Percentiles rank a stretch among this genome's conserved stretches.
phyloP scores from a whole-genome alignment of 2,113 vertebrate genomes.

The Thalassoma bifasciatum region DNA sequence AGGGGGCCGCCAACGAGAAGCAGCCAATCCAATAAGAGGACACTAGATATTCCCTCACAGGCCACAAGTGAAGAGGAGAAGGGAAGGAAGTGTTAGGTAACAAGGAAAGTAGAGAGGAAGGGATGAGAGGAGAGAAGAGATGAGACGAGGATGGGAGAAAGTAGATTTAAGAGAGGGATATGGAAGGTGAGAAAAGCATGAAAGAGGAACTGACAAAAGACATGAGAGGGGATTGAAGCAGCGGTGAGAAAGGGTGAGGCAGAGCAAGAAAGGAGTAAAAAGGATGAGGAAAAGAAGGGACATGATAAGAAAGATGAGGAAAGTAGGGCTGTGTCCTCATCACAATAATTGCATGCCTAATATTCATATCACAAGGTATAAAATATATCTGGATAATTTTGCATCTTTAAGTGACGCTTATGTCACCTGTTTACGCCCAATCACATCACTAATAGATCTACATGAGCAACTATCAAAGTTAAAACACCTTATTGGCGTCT shows the following conservation, averaged over 20 bases:
- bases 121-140: neutral
- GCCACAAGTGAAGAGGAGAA: constrained; percentile 33
- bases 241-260: neutral
- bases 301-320: no score
- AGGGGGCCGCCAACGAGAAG: constrained; percentile 72
- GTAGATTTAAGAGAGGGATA: neutral
- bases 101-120: neutral
- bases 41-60: constrained; percentile 74
- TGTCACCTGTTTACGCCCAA: no score
- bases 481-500: no score
- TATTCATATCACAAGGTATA: no score
- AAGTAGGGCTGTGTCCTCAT: no score
- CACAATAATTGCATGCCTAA: no score
- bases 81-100: neutral
- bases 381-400: no score
- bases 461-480: no score
- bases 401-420: no score
- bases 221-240: neutral
- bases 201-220: neutral
- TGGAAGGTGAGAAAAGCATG: neutral
- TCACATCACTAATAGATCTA: no score
- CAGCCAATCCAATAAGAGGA: constrained; percentile 85
- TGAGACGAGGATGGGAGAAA: neutral
- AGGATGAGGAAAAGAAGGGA: neutral
- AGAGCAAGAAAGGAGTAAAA: no score